Conservation (phyloP, 1,140 invertebrate genomes). For the Cotesia chilonis region DNA sequence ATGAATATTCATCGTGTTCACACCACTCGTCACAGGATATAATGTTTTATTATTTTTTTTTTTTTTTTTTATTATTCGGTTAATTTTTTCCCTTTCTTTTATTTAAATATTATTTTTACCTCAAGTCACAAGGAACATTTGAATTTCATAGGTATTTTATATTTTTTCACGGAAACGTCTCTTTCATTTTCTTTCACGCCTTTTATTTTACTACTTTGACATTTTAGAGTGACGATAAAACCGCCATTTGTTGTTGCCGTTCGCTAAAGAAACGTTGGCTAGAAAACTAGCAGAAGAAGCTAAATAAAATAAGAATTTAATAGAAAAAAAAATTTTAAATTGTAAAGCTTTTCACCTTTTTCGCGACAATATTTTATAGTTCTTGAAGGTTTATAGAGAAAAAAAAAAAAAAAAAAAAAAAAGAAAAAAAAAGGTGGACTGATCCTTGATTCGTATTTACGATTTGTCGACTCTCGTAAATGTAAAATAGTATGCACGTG, state of each 20-base stretch:
- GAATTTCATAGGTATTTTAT: no score
- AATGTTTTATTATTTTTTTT: background rate
- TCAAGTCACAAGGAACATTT: no score
- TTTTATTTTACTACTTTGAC: conserved; percentile 1
- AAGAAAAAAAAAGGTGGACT: background rate
- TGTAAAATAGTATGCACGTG: background rate
- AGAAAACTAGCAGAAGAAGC: no score
- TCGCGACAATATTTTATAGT: conserved; percentile 8
- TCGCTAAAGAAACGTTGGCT: background rate
- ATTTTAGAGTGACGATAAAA: background rate
- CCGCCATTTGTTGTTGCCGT: background rate
- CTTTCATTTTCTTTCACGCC: background rate
- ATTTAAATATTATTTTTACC: no score
- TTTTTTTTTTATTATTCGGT: background rate
- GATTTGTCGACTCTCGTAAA: conserved; percentile 15
- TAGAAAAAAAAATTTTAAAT: background rate
- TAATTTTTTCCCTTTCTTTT: no score
- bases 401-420: no score
- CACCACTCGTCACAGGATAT: background rate
- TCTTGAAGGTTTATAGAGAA: background rate
- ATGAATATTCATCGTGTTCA: conserved; percentile 15
- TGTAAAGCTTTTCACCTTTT: conserved; percentile 4
- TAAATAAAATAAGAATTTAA: no score
- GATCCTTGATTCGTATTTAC: conserved; percentile 9
- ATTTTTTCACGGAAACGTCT: no score